Evolutionary conservation across 2,113 vertebrate genomes (phyloP).

Genomic region (Vimba vimba): DNA sequence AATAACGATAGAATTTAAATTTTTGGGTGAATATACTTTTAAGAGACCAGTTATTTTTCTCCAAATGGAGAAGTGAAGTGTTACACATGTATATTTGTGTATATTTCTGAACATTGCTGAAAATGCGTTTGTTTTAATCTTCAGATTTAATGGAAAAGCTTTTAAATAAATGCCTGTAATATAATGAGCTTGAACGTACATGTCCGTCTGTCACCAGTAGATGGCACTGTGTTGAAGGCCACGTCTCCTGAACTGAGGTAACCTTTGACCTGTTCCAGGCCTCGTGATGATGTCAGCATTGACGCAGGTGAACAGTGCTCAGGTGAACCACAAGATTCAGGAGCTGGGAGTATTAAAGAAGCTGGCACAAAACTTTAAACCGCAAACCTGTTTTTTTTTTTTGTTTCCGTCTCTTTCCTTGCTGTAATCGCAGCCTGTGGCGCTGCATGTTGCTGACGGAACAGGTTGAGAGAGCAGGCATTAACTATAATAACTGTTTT

Average conservation of each 20-base stretch:
- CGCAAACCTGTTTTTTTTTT: slow-evolving; percentile 40
- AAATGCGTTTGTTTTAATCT: background rate
- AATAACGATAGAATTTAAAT: background rate
- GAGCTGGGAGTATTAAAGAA: slow-evolving; percentile 53
- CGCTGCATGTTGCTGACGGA: slow-evolving; percentile 48
- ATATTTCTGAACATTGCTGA: slow-evolving; percentile 4
- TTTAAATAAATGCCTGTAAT: slow-evolving; percentile 1
- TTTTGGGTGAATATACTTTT: background rate
- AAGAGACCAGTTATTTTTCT: background rate
- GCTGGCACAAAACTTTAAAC: slow-evolving; percentile 20
- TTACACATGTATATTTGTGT: slow-evolving; percentile 25
- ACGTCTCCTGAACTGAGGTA: background rate
- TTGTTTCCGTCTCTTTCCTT: slow-evolving; percentile 43
- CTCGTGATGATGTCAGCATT: slow-evolving; percentile 45
- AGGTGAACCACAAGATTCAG: slow-evolving; percentile 39
- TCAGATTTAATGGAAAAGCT: background rate
- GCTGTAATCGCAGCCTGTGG: slow-evolving; percentile 57
- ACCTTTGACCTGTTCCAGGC: slow-evolving; percentile 32
- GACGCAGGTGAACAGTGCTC: slow-evolving; percentile 42
- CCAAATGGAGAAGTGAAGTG: background rate
- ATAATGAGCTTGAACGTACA: background rate
- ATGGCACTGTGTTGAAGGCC: slow-evolving; percentile 12
- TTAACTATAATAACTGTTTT: slow-evolving; percentile 57
- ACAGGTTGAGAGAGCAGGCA: slow-evolving; percentile 47
- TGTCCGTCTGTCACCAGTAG: slow-evolving; percentile 15